A percentile compares a stretch with the other conserved stretches of the same genome.
Conservation (phyloP, 1,140 invertebrate species). For the Drosophila tristis region DNA sequence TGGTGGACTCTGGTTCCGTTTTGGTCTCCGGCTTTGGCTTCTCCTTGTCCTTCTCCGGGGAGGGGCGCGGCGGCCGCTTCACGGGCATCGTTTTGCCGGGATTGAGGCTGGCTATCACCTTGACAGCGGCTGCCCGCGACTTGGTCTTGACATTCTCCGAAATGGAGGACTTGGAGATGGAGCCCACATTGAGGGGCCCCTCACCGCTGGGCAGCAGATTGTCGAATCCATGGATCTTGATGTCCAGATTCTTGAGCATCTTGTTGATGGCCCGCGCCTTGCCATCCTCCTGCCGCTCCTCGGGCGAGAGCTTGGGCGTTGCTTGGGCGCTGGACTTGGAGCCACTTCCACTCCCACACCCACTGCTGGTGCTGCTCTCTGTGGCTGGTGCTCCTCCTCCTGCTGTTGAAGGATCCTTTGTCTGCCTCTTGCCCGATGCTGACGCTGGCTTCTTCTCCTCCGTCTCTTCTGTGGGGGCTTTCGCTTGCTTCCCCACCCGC, state of each 20-base stretch:
- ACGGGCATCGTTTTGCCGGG: constrained; percentile 48
- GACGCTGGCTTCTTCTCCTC: constrained; percentile 52
- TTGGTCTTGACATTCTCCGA: constrained; percentile 84
- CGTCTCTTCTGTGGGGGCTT: constrained; percentile 44
- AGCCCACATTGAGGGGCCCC: constrained; percentile 55
- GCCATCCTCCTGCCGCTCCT: constrained; percentile 73
- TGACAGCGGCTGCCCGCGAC: constrained; percentile 77
- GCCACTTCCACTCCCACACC: constrained; percentile 3
- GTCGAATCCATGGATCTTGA: constrained; percentile 83
- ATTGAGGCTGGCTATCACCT: constrained; percentile 75
- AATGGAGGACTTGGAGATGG: constrained; percentile 79
- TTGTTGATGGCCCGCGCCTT: constrained; percentile 81
- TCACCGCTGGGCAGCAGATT: constrained; percentile 77
- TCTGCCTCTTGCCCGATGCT: constrained; percentile 35
- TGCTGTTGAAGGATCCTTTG: constrained; percentile 19
- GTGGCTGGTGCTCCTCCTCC: neutral
- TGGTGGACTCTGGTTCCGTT: constrained; percentile 15
- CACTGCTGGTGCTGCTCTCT: constrained; percentile 7
- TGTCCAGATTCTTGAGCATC: constrained; percentile 83
- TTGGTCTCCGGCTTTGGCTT: constrained; percentile 10
- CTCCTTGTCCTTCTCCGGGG: constrained; percentile 47
- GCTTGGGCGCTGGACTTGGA: constrained; percentile 2
- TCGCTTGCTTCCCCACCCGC: constrained; percentile 55
- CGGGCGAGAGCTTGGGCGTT: constrained; percentile 35
- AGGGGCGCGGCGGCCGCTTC: constrained; percentile 50